phyloP scores from a whole-genome alignment of 2,113 vertebrate species.

The Vulpes ferrilata region DNA sequence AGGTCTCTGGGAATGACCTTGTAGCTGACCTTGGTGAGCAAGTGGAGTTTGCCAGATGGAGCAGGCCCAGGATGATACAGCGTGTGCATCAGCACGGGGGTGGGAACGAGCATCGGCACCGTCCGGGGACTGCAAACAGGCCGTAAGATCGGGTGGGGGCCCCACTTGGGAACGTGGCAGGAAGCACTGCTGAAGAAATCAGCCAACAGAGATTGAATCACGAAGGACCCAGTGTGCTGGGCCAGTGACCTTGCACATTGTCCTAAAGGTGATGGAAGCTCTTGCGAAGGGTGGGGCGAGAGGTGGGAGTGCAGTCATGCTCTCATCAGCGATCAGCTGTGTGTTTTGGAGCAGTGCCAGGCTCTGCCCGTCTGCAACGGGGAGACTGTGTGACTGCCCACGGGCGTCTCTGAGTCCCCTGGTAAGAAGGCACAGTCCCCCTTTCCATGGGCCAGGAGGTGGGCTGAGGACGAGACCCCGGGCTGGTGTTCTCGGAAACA shows the following conservation, averaged over 20 bases:
- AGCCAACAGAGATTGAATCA: neutral
- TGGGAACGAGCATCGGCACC: rapidly evolving
- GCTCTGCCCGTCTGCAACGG: neutral
- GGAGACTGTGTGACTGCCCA: rapidly evolving
- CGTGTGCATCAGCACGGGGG: rapidly evolving
- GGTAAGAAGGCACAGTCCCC: neutral
- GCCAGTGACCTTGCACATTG: neutral
- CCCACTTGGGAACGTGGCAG: neutral
- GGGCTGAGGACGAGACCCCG: neutral
- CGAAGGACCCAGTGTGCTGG: neutral
- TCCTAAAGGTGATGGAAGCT: too few species aligned
- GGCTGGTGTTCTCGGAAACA: neutral
- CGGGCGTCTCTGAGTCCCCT: neutral
- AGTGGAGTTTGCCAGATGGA: neutral
- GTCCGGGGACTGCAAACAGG: neutral
- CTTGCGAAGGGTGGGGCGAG: rapidly evolving
- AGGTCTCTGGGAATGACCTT: neutral
- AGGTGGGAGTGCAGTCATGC: rapidly evolving
- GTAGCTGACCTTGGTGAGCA: neutral
- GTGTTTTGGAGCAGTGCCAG: neutral
- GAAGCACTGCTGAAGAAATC: neutral
- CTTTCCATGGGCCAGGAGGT: neutral
- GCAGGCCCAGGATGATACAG: neutral
- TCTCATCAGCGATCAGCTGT: neutral
- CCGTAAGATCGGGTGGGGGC: rapidly evolving